phyloP scores from a whole-genome alignment of 1,140 invertebrate genomes.

The Ridgeia piscesae region DNA sequence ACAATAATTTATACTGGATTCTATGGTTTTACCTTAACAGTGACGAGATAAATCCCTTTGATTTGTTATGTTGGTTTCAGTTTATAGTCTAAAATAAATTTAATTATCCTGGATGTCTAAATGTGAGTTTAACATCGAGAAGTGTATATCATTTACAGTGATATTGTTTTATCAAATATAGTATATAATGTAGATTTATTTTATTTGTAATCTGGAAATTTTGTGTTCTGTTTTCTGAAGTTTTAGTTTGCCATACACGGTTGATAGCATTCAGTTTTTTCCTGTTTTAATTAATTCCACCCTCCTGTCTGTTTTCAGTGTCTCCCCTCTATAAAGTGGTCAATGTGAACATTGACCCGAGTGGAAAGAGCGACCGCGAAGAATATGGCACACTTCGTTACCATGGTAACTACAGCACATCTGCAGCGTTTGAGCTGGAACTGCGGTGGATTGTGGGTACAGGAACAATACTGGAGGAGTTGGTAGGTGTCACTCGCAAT shows the following conservation, averaged over 20 bases:
- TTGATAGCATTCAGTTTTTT: neutral
- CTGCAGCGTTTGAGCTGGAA: conserved; percentile 89
- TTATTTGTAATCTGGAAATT: too few relatives aligned
- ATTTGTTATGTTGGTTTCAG: neutral
- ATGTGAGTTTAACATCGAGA: neutral
- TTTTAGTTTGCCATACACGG: neutral
- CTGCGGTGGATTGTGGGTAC: conserved; percentile 95
- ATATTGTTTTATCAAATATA: neutral
- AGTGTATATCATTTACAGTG: neutral
- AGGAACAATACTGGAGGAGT: conserved; percentile 86
- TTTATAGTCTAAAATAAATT: neutral
- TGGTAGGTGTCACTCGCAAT: conserved; percentile 66
- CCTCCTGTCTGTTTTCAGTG: neutral
- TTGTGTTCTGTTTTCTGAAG: too few relatives aligned
- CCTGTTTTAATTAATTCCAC: neutral
- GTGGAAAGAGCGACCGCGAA: conserved; percentile 82
- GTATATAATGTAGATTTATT: neutral
- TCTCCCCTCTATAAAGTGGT: conserved; percentile 45
- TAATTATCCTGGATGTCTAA: neutral
- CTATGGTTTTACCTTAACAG: too few relatives aligned
- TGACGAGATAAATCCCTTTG: too few relatives aligned
- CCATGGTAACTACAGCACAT: conserved; percentile 83
- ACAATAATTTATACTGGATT: too few relatives aligned
- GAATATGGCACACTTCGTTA: conserved; percentile 94
- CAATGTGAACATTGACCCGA: conserved; percentile 72